Percentiles rank a stretch among this genome's conserved stretches.
phyloP scores from a whole-genome alignment of 2,113 vertebrate genomes.

The Nothobranchius furzeri region DNA sequence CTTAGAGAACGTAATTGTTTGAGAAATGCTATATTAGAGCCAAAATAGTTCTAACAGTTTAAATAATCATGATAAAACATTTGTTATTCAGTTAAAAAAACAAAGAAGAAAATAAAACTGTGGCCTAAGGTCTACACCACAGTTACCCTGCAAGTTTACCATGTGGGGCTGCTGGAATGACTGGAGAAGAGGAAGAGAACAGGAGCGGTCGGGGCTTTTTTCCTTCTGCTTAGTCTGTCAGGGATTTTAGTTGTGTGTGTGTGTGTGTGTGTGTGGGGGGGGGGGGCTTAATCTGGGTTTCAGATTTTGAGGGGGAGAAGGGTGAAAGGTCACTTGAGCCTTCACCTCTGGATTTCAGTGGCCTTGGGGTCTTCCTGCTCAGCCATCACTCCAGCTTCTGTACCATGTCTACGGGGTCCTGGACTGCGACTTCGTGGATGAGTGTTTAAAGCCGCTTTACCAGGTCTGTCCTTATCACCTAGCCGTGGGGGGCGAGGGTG shows the following conservation, averaged over 20 bases:
- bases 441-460: conserved; percentile 78
- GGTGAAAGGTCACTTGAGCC: conserved; percentile 54
- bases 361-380: conserved; percentile 86
- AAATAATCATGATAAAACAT: conserved; percentile 70
- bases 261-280: conserved; percentile 37
- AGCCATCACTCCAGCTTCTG: conserved; percentile 79
- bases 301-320: conserved; percentile 29
- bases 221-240: conserved; percentile 74
- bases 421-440: conserved; percentile 80
- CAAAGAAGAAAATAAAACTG: conserved; percentile 48
- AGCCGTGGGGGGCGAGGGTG: conserved; percentile 67
- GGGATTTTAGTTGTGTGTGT: conserved; percentile 43
- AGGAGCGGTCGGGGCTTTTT: conserved; percentile 59
- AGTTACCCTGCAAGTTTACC: conserved; percentile 86
- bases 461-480: conserved; percentile 83
- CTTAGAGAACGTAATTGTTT: conserved; percentile 75
- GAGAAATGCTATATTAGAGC: conserved; percentile 80
- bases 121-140: conserved; percentile 81
- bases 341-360: conserved; percentile 95
- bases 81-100: conserved; percentile 59
- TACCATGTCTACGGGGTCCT: conserved; percentile 80
- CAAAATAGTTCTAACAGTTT: conserved; percentile 73
- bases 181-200: conserved; percentile 81
- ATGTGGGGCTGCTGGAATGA: conserved; percentile 95
- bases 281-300: conserved; percentile 44